Evolutionary conservation across 1,140 invertebrate species (phyloP), one percentile per base, ranked within the genome.

Genomic region (Drosophila oshimai): DNA sequence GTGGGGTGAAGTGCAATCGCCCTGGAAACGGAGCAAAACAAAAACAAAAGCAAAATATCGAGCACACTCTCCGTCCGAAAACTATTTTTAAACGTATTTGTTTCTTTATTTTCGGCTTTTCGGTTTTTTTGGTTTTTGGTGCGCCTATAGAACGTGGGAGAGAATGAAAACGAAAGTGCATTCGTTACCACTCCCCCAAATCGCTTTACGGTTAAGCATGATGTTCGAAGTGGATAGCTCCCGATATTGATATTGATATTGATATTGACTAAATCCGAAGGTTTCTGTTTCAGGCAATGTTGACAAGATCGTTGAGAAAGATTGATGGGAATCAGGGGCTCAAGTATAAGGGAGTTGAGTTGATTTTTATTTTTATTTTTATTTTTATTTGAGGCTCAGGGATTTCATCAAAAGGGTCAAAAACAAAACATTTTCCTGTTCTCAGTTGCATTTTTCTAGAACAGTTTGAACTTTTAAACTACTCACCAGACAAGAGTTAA

Each of bases 1-100:
- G n/a, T n/a, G 12, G 12, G 13, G 39, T 20, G 3, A 62, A 46
- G 10, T 45, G 31, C 57, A 47, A 29, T 39, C 36, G 39, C 29
- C 15, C 41, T 65, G 61, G 58, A 65, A 46, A 28, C n/a, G 9
- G 10, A n/a, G 17, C 15, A 18, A 17, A 18, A 39, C 13, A 12
- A 26, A 9, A 3, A 26, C 10, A 50, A 17, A 10, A 15, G 10
- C 24, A 24, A 13, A 44, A 37, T 42, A 34, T 22, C 10, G 18
- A 17, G 24, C 31, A 26, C 55, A 46, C 22, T 28, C 37, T 45
- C 24, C n/a, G 17, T 29, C 6, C n/a, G n/a, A 13, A 12, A 29
- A 65, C 61, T 65, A 65, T 65, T 65, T 65, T 65, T 49, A 65
- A 64, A 39, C 18, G 10, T 6, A 61, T 26, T 58, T 47, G 22